Base-by-base conservation (phyloP, 2,797 vertebrate species). In the Tapirus indicus region DNA sequence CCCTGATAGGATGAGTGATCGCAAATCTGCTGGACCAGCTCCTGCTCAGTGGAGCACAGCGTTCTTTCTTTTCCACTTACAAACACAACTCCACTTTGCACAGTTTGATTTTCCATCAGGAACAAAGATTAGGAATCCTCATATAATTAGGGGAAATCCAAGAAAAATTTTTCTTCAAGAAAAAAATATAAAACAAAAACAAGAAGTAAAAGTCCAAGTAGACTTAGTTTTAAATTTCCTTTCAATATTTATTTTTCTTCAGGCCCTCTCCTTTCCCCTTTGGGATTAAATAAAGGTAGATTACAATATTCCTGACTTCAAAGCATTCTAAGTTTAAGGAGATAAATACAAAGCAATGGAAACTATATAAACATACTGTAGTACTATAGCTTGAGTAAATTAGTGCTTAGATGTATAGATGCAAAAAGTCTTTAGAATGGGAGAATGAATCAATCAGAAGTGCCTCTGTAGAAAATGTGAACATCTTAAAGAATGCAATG, bases 91-190 rank as follows among this genome's bases (percentile, higher is more conserved):
- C 27, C 16, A 52, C 32, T 18, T 77, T 13, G 7, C 4, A 6
- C 8, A n/a, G 18, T 84, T 94, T 95, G 60, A 60, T 94, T 94
- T 97, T 66, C 16, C 78, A 74, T 77, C 35, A 89, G 32, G 12
- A 79, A 69, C 38, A 87, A 83, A 91, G 58, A 41, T 94, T 83
- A 66, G 58, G 66, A 75, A 96, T 25, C 49, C 49, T 80, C 68
- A 49, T 60, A 7, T 27, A 69, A 64, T 44, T 80, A 88, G 44
- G 7, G 38, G 4, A 86, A 92, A 66, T 20, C 9, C 60, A 78
- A 72, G 47, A 16, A 90, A 35, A 71, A 2, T 44, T 78, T 71
- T 92, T 75, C 60, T 64, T 74, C 25, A 75, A 52, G 29, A 68
- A 89, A 35, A 69, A 27, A 52, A 49, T 16, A 11, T 11, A 52